phyloP scores from a whole-genome alignment of 2,113 vertebrate species.

The Danio rerio region GRCz12tu NC_133186.1:23399001-23399500 shows the following conservation, averaged over 20 bases:
- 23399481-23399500: too few relatives aligned
- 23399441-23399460: too few relatives aligned
- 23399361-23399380: conserved; percentile 28
- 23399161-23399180: conserved; percentile 29
- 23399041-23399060: too few relatives aligned
- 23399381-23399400: conserved; percentile 6
- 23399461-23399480: too few relatives aligned
- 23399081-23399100: too few relatives aligned
- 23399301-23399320: conserved; percentile 22
- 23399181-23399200: background rate
- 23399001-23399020: too few relatives aligned
- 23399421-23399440: conserved; percentile 26
- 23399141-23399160: background rate
- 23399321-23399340: conserved; percentile 34
- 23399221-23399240: conserved; percentile 16
- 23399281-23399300: conserved; percentile 7
- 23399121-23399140: conserved; percentile 23
- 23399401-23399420: too few relatives aligned
- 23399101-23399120: background rate
- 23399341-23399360: conserved; percentile 13
- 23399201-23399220: conserved; percentile 3
- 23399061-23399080: too few relatives aligned
- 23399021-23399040: too few relatives aligned
- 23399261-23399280: background rate
- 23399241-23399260: conserved; percentile 20